Conservation (phyloP, 2,888 invertebrate species). For the Nymphalis polychloros region DNA sequence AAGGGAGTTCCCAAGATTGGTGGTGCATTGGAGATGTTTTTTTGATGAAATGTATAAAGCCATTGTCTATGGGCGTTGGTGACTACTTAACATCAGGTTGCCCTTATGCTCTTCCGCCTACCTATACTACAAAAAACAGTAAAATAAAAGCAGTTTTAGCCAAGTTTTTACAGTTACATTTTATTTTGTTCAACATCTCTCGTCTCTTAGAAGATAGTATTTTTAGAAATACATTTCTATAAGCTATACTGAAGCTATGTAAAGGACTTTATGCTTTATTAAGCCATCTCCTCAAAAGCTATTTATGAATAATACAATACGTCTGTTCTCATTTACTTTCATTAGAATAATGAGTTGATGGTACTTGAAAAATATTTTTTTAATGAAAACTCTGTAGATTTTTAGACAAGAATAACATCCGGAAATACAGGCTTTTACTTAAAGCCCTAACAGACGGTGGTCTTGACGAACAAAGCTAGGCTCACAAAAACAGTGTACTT, state of each 20-base stretch:
- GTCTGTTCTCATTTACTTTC: conserved; percentile 14
- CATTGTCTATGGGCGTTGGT: too few relatives aligned
- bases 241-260: background rate
- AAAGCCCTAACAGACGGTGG: conserved; percentile 39
- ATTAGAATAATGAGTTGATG: conserved; percentile 23
- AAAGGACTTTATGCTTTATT: background rate
- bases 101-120: too few relatives aligned
- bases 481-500: conserved; percentile 44
- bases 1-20: too few relatives aligned
- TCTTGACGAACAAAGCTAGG: conserved; percentile 47
- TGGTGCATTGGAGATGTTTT: too few relatives aligned
- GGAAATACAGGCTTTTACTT: conserved; percentile 50
- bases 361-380: conserved; percentile 29
- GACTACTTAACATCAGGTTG: too few relatives aligned
- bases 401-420: conserved; percentile 35
- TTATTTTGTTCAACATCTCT: too few relatives aligned
- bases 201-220: too few relatives aligned
- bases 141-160: too few relatives aligned
- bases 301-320: conserved; percentile 6
- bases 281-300: conserved; percentile 3
- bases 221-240: too few relatives aligned
- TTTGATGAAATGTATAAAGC: too few relatives aligned
- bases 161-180: too few relatives aligned
- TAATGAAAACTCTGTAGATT: conserved; percentile 44
- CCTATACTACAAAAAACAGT: too few relatives aligned